Evolutionary conservation across 2,797 vertebrate species (phyloP), one percentile per base, ranked within the genome.

Genomic region (Myoxocephalus aenaeus): DNA sequence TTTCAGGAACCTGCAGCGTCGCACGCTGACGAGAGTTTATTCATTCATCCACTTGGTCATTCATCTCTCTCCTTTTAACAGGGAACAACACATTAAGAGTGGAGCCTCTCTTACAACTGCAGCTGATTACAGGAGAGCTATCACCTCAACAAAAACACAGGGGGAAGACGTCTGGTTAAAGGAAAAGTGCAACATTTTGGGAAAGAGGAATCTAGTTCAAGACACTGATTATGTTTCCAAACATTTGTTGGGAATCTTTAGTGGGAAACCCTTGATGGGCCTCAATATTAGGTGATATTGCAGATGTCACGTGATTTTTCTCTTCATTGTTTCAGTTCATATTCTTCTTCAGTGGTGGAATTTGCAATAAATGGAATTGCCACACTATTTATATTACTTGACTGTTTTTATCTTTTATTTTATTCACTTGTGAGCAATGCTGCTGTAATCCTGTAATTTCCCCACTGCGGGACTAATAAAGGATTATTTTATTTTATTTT

Each of bases 1-100:
- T 85, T 89, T 89, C 38, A 80, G 79, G 65, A 87, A 81, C 42
- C 69, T 70, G 81, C 75, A 67, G 70, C 40, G 64, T 71, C 3
- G 34, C 15, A 15, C 46, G 61, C 76, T 79, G 77, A 79, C n/a
- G 18, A 57, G 65, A 82, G 75, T 81, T 72, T 77, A 70, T 84
- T 83, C 65, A 69, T 83, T 84, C 73, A 80, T 85, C 75, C 27
- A 70, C 74, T 29, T 10, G 40, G 63, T 82, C 78, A 83, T 81
- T 86, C 78, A 79, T 83, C 71, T 40, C 11, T 58, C 34, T 54
- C 22, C 46, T 18, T 75, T 62, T 70, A 69, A 70, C 36, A 65
- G 53, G 22, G 73, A 54, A 46, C 7, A 9, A 61, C 51, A 58
- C 69, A 50, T 67, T 25, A 42, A 64, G 44, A 75, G 32, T 67